Evolutionary conservation across 1,140 invertebrate genomes (phyloP).

Genomic region (Pseudomyrmex pallidus): DNA sequence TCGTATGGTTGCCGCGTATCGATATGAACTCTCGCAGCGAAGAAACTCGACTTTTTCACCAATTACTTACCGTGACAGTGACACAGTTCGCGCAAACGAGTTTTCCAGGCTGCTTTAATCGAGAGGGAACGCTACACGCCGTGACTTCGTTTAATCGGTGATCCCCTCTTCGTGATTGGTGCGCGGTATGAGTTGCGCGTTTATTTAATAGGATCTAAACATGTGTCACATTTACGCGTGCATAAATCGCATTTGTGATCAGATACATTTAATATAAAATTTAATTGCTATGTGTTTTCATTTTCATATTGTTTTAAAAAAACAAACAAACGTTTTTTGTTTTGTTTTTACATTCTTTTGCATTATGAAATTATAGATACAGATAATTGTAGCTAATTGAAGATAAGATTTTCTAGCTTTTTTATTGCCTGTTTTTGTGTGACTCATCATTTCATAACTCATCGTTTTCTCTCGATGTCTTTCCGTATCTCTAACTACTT

Average conservation of each 20-base stretch:
- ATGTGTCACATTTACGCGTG: not conserved
- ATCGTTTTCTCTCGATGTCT: not conserved
- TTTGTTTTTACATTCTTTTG: not conserved
- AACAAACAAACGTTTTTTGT: not conserved
- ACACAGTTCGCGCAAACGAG: slow-evolving; percentile 54
- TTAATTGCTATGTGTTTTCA: not conserved
- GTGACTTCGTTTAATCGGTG: slow-evolving; percentile 39
- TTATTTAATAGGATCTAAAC: slow-evolving; percentile 17
- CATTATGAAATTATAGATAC: not conserved
- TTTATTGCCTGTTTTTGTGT: not conserved
- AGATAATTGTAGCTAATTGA: too few relatives aligned
- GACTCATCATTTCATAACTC: too few relatives aligned
- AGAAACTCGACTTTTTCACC: slow-evolving; percentile 48
- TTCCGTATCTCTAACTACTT: not conserved
- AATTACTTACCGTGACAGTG: slow-evolving; percentile 57
- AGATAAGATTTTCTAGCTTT: not conserved
- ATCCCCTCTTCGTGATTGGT: slow-evolving; percentile 22
- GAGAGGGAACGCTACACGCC: slow-evolving; percentile 30
- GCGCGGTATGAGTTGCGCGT: slow-evolving; percentile 16
- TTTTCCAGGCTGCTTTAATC: slow-evolving; percentile 54
- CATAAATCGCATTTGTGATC: not conserved
- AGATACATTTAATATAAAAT: not conserved
- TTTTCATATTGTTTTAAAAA: not conserved
- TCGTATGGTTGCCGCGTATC: not conserved
- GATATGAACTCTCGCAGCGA: not conserved